Base-by-base conservation (phyloP, 2,888 invertebrate genomes). In the Electrophaes corylata region DNA sequence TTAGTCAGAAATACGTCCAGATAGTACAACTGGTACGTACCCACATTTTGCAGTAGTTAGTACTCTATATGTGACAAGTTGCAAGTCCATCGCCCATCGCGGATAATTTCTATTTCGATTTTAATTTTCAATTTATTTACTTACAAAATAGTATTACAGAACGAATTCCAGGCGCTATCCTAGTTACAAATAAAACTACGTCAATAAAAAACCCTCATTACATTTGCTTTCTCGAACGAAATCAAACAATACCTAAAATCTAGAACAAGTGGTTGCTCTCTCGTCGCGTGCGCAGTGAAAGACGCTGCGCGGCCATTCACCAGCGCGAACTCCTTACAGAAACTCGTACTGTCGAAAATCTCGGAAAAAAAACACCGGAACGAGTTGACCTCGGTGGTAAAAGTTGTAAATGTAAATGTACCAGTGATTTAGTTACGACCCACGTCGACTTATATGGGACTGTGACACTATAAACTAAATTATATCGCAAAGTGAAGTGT, bases 231-330 rank as follows among this genome's bases (percentile, higher is more conserved):
- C 65, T 65, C 62, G 58, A 67, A 43, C 51, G 62, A 61, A 71
- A 72, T 69, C 46, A 40, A 54, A 35, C 55, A 43, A 51, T 29
- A 8, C 14, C 26, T 14, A 11, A 67, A n/a, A 67, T 62, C 66
- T 71, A 62, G 75, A 81, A 80, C 53, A 69, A 54, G 31, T 59
- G 55, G 67, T 67, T 54, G 10, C 43, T 41, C 44, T 40, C 39
- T n/a, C 49, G 57, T 47, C 65, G 65, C 66, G 59, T 59, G 67
- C 67, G 78, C 75, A 70, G 60, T 62, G 69, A 68, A 71, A 67
- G 55, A 68, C 62, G 65, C 65, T 61, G 67, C 67, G 62, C 72
- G 67, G 72, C 64, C 83, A 82, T 83, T 84, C 84, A 76, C 82
- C 72, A 70, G 71, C 66, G 74, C 75, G 74, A 76, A 72, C 72